Evolutionary conservation across 2,888 invertebrate genomes (phyloP).

Genomic region (Phytoseiulus persimilis): DNA sequence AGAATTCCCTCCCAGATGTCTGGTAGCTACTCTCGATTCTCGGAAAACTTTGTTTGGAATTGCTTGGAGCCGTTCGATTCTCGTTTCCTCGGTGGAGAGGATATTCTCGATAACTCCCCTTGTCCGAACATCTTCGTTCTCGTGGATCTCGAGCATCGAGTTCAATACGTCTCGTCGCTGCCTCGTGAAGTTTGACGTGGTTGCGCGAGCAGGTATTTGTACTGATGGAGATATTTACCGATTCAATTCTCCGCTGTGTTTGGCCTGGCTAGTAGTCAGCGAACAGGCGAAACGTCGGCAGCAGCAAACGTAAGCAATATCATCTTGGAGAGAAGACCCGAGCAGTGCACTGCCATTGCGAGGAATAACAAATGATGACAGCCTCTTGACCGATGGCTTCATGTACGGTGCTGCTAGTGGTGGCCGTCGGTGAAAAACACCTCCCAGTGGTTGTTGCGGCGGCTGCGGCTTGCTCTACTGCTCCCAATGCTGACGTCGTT

Average conservation of each 20-base stretch:
- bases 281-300: background rate
- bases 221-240: background rate
- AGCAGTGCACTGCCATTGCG: background rate
- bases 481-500: background rate
- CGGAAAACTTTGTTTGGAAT: too few species aligned
- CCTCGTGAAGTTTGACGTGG: background rate
- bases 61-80: too few species aligned
- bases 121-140: too few species aligned
- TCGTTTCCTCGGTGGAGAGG: too few species aligned
- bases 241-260: background rate
- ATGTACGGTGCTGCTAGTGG: background rate
- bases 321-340: background rate
- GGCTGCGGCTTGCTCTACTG: background rate
- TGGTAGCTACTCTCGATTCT: too few species aligned
- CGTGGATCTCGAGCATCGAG: too few species aligned
- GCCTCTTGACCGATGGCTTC: background rate
- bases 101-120: too few species aligned
- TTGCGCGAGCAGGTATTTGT: background rate
- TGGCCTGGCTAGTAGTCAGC: background rate
- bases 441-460: background rate
- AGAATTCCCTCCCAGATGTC: too few species aligned
- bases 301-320: background rate
- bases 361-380: conserved; percentile 5
- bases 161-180: background rate
- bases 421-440: background rate